Percentiles rank a stretch among this genome's conserved stretches.
Conservation (phyloP, 2,113 vertebrate genomes). For the Cottus gobio region DNA sequence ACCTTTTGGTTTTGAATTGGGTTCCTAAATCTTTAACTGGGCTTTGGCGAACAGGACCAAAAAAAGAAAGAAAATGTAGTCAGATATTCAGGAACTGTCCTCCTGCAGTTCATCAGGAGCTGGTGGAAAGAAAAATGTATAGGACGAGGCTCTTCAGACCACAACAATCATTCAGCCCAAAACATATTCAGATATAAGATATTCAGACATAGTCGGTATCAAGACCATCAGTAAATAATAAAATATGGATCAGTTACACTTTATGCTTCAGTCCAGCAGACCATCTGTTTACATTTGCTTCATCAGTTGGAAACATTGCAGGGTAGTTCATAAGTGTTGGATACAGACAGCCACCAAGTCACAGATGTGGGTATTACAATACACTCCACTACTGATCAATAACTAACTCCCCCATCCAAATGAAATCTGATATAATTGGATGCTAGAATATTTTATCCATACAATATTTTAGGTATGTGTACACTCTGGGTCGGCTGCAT, state of each 20-base stretch:
- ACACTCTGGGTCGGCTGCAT: slow-evolving; percentile 34
- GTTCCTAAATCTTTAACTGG: slow-evolving; percentile 28
- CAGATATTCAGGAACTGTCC: slow-evolving; percentile 41
- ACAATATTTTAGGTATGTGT: slow-evolving; percentile 28
- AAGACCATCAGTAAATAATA: slow-evolving; percentile 22
- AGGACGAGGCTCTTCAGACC: slow-evolving; percentile 17
- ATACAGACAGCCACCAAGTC: slow-evolving; percentile 56
- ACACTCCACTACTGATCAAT: slow-evolving; percentile 57
- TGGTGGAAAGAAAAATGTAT: slow-evolving; percentile 2
- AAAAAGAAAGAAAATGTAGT: neutral
- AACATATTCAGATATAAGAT: slow-evolving; percentile 39
- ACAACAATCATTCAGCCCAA: slow-evolving; percentile 40
- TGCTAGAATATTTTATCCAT: slow-evolving; percentile 33
- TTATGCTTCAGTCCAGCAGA: slow-evolving; percentile 30
- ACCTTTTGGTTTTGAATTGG: slow-evolving; percentile 15
- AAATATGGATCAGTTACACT: slow-evolving; percentile 30
- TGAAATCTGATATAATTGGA: slow-evolving; percentile 39
- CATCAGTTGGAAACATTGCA: slow-evolving; percentile 26
- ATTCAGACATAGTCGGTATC: slow-evolving; percentile 45
- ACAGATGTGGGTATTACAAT: slow-evolving; percentile 48
- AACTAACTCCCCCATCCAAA: slow-evolving; percentile 30
- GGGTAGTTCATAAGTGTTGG: slow-evolving; percentile 36
- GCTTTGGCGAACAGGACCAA: slow-evolving; percentile 12
- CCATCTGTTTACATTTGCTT: neutral
- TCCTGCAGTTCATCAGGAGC: neutral